Conservation (phyloP, 2,888 invertebrate species). For the Hemaris fuciformis region DNA sequence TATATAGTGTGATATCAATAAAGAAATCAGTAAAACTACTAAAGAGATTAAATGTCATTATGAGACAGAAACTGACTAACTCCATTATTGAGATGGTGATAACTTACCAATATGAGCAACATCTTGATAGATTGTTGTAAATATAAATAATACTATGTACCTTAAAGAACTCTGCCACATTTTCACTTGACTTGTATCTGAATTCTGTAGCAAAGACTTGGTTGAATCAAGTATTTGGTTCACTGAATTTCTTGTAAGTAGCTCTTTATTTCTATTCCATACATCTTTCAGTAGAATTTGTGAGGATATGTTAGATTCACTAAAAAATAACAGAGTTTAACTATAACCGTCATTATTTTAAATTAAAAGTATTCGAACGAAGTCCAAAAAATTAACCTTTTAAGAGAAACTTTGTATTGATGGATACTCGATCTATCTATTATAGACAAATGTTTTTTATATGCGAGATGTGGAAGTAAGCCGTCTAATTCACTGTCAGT, state of each 20-base stretch:
- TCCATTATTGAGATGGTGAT: too few species aligned
- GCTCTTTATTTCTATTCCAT: constrained; percentile 43
- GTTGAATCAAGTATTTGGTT: constrained; percentile 41
- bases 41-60: too few species aligned
- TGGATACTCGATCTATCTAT: constrained; percentile 39
- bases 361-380: not conserved
- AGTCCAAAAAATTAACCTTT: constrained; percentile 38
- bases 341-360: too few species aligned
- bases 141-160: constrained; percentile 31
- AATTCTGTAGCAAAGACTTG: constrained; percentile 37
- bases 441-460: constrained; percentile 32
- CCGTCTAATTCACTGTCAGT: constrained; percentile 6
- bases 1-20: too few species aligned
- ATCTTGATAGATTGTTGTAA: too few species aligned
- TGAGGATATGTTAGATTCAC: constrained; percentile 54
- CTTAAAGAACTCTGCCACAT: constrained; percentile 55
- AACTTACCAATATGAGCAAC: not conserved
- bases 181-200: constrained; percentile 37
- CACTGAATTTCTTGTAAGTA: constrained; percentile 33
- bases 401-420: constrained; percentile 42
- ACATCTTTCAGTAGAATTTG: constrained; percentile 45
- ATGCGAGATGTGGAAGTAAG: constrained; percentile 34
- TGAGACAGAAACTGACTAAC: too few species aligned
- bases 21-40: too few species aligned
- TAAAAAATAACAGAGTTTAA: constrained; percentile 29